Evolutionary conservation across 2,888 invertebrate genomes (phyloP).

Genomic region (Euclidia mi): DNA sequence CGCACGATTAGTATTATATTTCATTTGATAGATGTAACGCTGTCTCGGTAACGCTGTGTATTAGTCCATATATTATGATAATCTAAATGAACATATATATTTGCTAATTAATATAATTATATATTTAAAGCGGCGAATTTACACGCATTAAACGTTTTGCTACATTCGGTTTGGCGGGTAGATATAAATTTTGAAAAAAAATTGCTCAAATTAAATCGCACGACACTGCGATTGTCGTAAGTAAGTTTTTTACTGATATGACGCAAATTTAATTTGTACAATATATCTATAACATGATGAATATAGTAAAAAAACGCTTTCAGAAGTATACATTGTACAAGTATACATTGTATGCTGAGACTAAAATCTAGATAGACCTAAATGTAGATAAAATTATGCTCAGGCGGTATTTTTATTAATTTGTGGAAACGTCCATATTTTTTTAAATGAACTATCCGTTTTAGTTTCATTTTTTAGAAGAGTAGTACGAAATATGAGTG

Average conservation of each 20-base stretch:
- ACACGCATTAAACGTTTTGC: slow-evolving; percentile 5
- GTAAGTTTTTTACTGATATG: slow-evolving; percentile 43
- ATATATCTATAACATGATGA: slow-evolving; percentile 62
- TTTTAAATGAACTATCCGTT: slow-evolving; percentile 9
- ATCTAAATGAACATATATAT: neutral
- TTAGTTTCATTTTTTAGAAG: slow-evolving; percentile 32
- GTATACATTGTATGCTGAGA: slow-evolving; percentile 75
- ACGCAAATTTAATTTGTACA: slow-evolving; percentile 52
- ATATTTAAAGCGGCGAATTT: too few relatives aligned
- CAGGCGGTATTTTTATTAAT: slow-evolving; percentile 66
- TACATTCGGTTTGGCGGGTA: slow-evolving; percentile 18
- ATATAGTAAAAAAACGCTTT: slow-evolving; percentile 81
- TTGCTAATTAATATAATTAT: slow-evolving; percentile 15
- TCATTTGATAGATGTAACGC: slow-evolving; percentile 21
- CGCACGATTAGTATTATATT: slow-evolving; percentile 43
- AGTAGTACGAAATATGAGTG: slow-evolving; percentile 22
- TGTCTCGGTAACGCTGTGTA: slow-evolving; percentile 2
- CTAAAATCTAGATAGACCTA: slow-evolving; percentile 81
- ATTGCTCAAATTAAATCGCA: slow-evolving; percentile 46
- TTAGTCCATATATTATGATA: neutral
- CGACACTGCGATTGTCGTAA: slow-evolving; percentile 13
- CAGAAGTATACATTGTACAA: slow-evolving; percentile 81
- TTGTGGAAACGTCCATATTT: slow-evolving; percentile 48
- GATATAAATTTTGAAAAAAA: slow-evolving; percentile 22
- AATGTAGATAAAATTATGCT: slow-evolving; percentile 82